These are phyloP conservation scores for Machimus atricapillus DNA, from an alignment of 2,888 invertebrate species.

Conservation along the genomic window DNA sequence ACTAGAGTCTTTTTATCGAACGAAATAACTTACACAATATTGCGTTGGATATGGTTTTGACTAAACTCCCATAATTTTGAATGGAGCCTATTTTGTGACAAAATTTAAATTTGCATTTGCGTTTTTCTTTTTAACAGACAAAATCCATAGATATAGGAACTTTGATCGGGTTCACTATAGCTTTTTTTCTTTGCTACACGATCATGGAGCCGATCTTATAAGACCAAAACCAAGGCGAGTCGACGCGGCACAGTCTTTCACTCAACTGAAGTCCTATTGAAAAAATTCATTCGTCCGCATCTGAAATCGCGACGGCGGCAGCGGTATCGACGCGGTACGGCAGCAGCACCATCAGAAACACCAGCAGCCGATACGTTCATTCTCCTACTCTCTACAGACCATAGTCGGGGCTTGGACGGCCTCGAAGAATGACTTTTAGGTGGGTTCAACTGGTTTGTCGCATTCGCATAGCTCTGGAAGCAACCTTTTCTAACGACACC, in stretches of 20 bases:
- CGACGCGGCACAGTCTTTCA: slow-evolving; percentile 31
- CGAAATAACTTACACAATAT: not conserved
- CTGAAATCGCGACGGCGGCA: not conserved
- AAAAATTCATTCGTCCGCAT: slow-evolving; percentile 15
- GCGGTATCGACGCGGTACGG: not conserved
- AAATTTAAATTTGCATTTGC: not conserved
- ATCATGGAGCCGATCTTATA: not conserved
- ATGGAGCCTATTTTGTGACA: not conserved
- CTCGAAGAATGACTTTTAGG: slow-evolving; percentile 17
- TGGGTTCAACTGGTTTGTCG: slow-evolving; percentile 28
- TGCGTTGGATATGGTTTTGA: not conserved
- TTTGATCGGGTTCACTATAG: not conserved
- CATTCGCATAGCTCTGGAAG: not conserved
- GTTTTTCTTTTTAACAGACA: not conserved
- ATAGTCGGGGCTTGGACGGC: not conserved
- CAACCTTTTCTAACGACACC: not conserved
- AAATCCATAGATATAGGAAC: not conserved
- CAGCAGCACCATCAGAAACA: not conserved
- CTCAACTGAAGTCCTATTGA: slow-evolving; percentile 21
- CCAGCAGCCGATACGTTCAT: not conserved
- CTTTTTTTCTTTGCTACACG: not conserved
- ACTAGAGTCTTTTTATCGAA: not conserved
- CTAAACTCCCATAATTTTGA: not conserved
- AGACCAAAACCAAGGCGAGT: slow-evolving; percentile 9
- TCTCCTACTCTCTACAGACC: slow-evolving; percentile 2